A percentile compares a stretch with the other conserved stretches of the same genome.
Evolutionary conservation across 30 jellyfish, hydroid and myxozoan species (phyloP).

Genomic region (Rhopilema esculentum): DNA sequence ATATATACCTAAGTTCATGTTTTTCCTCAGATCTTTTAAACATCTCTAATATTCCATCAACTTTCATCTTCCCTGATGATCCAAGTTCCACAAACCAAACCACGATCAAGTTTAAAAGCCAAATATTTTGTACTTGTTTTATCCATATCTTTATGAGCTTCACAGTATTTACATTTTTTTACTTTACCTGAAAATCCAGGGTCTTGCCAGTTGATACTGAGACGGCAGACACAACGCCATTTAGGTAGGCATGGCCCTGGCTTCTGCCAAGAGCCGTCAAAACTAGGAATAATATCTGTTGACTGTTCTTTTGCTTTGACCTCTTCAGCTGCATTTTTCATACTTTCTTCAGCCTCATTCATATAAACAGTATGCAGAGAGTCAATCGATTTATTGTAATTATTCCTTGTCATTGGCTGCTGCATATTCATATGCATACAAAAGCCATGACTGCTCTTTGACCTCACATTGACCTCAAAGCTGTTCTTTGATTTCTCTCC

Average conservation of each 20-base stretch:
- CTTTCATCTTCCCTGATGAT: slow-evolving; percentile 67
- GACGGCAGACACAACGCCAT: slow-evolving; percentile 26
- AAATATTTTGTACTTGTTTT: not conserved
- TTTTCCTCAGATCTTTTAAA: slow-evolving; percentile 36
- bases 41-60: slow-evolving; percentile 35
- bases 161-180: slow-evolving; percentile 5
- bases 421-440: slow-evolving; percentile 12
- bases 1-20: slow-evolving; percentile 12
- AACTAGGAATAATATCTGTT: not conserved
- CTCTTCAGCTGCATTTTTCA: slow-evolving; percentile 36
- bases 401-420: slow-evolving; percentile 9
- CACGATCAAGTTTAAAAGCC: not conserved
- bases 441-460: not conserved
- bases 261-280: slow-evolving; percentile 45
- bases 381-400: not conserved
- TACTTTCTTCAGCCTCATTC: slow-evolving; percentile 15
- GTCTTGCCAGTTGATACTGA: not conserved
- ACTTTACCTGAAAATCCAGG: not conserved
- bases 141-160: not conserved
- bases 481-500: not conserved
- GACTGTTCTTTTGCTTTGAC: not conserved
- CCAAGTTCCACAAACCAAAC: slow-evolving; percentile 1
- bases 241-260: slow-evolving; percentile 15
- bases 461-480: not conserved
- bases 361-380: not conserved